Conservation (phyloP, 2,888 invertebrate species). For the Phlogophora meticulosa region DNA sequence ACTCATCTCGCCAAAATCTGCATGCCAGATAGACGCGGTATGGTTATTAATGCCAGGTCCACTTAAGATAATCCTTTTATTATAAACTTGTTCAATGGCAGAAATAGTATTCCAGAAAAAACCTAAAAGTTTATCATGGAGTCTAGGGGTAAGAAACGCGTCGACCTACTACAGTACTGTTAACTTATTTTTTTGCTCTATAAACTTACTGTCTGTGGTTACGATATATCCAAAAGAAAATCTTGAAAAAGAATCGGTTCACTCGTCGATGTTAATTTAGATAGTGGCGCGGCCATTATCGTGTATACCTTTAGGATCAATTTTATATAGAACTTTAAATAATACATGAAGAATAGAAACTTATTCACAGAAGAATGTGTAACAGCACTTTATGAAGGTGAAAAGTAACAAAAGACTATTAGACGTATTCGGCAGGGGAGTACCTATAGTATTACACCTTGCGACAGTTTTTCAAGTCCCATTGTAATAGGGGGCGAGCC, state of each 20-base stretch:
- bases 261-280: conserved; percentile 8
- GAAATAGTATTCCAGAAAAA: too few relatives aligned
- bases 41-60: too few relatives aligned
- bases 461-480: too few relatives aligned
- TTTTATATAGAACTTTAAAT: background rate
- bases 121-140: background rate
- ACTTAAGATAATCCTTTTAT: too few relatives aligned
- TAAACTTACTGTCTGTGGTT: background rate
- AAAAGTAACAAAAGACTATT: background rate
- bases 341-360: background rate
- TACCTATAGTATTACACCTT: too few relatives aligned
- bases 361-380: background rate
- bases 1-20: too few relatives aligned
- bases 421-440: too few relatives aligned
- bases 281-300: background rate
- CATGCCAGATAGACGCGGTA: too few relatives aligned
- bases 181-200: background rate
- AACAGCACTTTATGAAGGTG: background rate
- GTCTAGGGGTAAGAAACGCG: background rate
- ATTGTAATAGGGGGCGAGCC: too few relatives aligned
- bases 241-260: background rate
- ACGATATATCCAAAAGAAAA: background rate
- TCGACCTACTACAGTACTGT: background rate
- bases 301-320: too few relatives aligned
- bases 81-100: too few relatives aligned